A percentile compares a stretch with the other conserved stretches of the same genome.
phyloP scores from a whole-genome alignment of 2,888 invertebrate species.

The Lasius fuliginosus region DNA sequence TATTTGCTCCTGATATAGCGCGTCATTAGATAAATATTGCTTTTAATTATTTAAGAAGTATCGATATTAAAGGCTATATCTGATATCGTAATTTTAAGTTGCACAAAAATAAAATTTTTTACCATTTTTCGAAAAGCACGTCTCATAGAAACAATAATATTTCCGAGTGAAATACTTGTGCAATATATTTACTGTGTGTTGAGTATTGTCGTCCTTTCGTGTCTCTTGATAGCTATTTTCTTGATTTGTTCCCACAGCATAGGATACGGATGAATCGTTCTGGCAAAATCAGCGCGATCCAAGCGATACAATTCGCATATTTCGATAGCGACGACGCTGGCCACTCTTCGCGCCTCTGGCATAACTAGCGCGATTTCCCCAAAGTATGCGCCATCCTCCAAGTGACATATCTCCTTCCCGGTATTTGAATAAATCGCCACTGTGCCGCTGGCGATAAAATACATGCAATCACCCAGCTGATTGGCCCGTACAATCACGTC shows the following conservation, averaged over 20 bases:
- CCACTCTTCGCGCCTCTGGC: slow-evolving; percentile 83
- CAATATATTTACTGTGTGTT: slow-evolving; percentile 69
- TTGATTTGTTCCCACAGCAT: slow-evolving; percentile 85
- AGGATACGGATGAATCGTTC: slow-evolving; percentile 84
- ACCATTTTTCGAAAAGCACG: background rate
- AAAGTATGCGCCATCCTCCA: slow-evolving; percentile 86
- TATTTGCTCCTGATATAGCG: background rate
- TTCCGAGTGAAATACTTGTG: slow-evolving; percentile 12
- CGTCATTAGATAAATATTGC: background rate
- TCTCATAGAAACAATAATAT: background rate
- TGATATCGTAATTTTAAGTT: slow-evolving; percentile 6
- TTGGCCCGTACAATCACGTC: slow-evolving; percentile 87
- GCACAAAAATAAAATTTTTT: background rate
- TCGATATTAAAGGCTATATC: background rate
- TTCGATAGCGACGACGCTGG: slow-evolving; percentile 85
- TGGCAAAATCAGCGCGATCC: slow-evolving; percentile 82
- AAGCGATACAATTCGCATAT: slow-evolving; percentile 85
- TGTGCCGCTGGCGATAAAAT: slow-evolving; percentile 88
- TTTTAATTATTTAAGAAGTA: slow-evolving; percentile 7
- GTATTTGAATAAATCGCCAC: slow-evolving; percentile 87
- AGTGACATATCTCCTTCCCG: slow-evolving; percentile 85
- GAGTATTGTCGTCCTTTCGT: slow-evolving; percentile 82
- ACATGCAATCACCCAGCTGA: slow-evolving; percentile 88
- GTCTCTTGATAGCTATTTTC: slow-evolving; percentile 83
- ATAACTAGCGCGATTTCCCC: slow-evolving; percentile 86